These are phyloP conservation scores for Melanophora roralis DNA, from an alignment of 2,888 invertebrate genomes.

Conservation along the genomic window DNA sequence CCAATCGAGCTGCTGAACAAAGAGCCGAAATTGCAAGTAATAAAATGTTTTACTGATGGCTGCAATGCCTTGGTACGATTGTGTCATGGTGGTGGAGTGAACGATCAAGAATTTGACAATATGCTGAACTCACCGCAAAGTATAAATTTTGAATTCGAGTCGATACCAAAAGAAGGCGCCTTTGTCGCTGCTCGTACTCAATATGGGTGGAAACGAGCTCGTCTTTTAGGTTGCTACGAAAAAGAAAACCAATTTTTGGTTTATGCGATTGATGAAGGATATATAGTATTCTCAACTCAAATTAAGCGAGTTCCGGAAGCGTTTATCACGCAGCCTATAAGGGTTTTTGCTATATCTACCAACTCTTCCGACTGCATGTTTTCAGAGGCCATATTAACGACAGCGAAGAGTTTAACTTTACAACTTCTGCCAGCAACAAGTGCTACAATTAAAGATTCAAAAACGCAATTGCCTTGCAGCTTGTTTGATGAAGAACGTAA, in stretches of 20 bases:
- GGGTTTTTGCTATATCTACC: slow-evolving; percentile 60
- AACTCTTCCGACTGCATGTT: slow-evolving; percentile 50
- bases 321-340: slow-evolving; percentile 59
- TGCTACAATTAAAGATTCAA: slow-evolving; percentile 7
- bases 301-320: slow-evolving; percentile 62
- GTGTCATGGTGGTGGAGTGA: not conserved
- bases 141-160: slow-evolving; percentile 36
- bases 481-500: slow-evolving; percentile 49
- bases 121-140: slow-evolving; percentile 52
- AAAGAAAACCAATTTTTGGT: slow-evolving; percentile 60
- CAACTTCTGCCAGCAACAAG: slow-evolving; percentile 38
- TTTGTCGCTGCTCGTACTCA: slow-evolving; percentile 63
- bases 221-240: slow-evolving; percentile 61
- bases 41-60: slow-evolving; percentile 61
- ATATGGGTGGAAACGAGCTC: slow-evolving; percentile 64
- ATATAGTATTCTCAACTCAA: slow-evolving; percentile 61
- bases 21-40: slow-evolving; percentile 41
- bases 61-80: slow-evolving; percentile 61
- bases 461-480: slow-evolving; percentile 41
- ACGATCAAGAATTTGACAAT: slow-evolving; percentile 9
- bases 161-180: slow-evolving; percentile 55
- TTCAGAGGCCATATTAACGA: slow-evolving; percentile 39
- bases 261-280: slow-evolving; percentile 65
- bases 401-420: slow-evolving; percentile 42
- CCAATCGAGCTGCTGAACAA: slow-evolving; percentile 50